Percentiles rank a stretch among this genome's conserved stretches.
These are phyloP conservation scores for Dendrolimus houi DNA, from an alignment of 2,888 invertebrate genomes.

Conservation along the genomic window DNA sequence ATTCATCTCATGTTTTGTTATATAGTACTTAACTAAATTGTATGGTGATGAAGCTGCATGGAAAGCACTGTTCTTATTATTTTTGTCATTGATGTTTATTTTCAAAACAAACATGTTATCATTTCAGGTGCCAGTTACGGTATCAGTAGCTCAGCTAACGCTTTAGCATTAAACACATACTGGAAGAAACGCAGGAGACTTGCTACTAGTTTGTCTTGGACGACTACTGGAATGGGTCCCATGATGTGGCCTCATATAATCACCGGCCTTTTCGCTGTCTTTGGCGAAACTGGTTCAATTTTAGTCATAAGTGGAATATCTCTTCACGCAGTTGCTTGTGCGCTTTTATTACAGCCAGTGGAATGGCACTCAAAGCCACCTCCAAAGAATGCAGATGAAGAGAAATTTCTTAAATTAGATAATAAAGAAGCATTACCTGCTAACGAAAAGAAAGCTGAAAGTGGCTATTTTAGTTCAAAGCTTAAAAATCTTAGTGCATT, in stretches of 20 bases:
- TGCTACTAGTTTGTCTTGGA: slow-evolving; percentile 83
- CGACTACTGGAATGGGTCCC: slow-evolving; percentile 83
- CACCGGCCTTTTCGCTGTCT: slow-evolving; percentile 76
- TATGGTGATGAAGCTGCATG: too few species aligned
- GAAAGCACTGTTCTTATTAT: too few species aligned
- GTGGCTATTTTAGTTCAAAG: slow-evolving; percentile 59
- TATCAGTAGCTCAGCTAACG: slow-evolving; percentile 81
- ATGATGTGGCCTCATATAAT: slow-evolving; percentile 84
- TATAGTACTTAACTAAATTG: too few species aligned
- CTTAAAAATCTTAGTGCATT: slow-evolving; percentile 63
- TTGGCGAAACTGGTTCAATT: slow-evolving; percentile 80
- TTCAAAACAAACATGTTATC: not conserved
- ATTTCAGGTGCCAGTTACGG: slow-evolving; percentile 79
- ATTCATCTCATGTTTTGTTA: too few species aligned
- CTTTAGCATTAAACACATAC: slow-evolving; percentile 83
- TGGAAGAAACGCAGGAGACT: slow-evolving; percentile 82
- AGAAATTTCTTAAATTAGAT: slow-evolving; percentile 33
- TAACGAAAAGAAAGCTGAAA: slow-evolving; percentile 40
- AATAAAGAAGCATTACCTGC: slow-evolving; percentile 13
- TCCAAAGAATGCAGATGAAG: slow-evolving; percentile 32
- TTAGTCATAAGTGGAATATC: slow-evolving; percentile 81
- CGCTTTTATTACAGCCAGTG: slow-evolving; percentile 83
- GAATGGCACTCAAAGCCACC: slow-evolving; percentile 79
- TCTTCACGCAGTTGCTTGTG: slow-evolving; percentile 80
- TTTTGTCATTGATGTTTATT: too few species aligned